Evolutionary conservation across 2,113 vertebrate genomes (phyloP).

Genomic region (Dipodomys stephensi): DNA sequence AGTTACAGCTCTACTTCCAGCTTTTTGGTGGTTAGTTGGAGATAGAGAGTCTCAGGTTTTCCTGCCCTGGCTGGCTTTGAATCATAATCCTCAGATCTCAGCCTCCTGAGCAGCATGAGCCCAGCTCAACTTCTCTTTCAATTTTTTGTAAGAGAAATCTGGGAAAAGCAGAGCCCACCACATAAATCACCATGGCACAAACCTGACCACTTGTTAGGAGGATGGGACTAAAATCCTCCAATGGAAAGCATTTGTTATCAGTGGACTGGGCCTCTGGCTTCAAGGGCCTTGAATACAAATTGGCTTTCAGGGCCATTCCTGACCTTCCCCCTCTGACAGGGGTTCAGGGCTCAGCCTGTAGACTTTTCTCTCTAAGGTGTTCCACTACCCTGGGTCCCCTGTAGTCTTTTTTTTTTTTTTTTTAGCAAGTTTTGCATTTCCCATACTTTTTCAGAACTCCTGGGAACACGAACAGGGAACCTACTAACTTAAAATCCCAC

Average conservation of each 20-base stretch:
- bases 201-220: neutral
- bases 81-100: no score
- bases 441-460: rapidly evolving
- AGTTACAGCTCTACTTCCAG: no score
- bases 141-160: neutral
- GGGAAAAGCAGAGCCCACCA: neutral
- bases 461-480: rapidly evolving
- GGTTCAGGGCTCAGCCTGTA: neutral
- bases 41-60: no score
- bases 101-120: no score
- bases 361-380: neutral
- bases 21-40: no score
- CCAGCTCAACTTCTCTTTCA: neutral
- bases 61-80: no score
- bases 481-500: no score
- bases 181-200: neutral
- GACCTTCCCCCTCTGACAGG: neutral
- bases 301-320: neutral
- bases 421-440: rapidly evolving
- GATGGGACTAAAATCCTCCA: neutral
- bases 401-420: no score
- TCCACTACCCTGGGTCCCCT: neutral
- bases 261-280: neutral
- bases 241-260: neutral
- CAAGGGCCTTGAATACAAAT: neutral